Base-by-base conservation (phyloP, 2,113 vertebrate genomes). In the Hyperoodon ampullatus region DNA sequence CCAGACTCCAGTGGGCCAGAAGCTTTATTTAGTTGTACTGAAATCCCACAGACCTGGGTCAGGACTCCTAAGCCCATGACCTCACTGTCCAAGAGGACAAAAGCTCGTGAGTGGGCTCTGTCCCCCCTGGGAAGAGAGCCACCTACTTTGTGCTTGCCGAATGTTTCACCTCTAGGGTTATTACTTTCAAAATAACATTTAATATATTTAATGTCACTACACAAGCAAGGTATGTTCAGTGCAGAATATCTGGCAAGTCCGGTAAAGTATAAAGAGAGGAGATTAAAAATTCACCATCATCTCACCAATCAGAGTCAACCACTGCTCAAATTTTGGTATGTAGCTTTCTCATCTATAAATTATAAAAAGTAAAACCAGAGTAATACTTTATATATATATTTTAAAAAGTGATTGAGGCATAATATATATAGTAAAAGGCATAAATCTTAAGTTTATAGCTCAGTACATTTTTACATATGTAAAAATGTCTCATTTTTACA, bases 11-110 rank as follows among this genome's bases (percentile, higher is more conserved):
- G 18, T 0, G 47, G n/a, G 88, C 94, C 96, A 96, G 88, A 89
- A 92, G 74, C 96, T 97, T 97, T 96, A 97, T 98, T 98, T 97
- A 97, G 96, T 80, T 23, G 58, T 5, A 15, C 80, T 39, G 65
- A 97, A 97, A 71, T 88, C 88, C 95, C 58, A 28, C 26, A 94
- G 96, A 53, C 82, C 94, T 94, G 82, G 93, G 39, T 42, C 82
- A 42, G 74, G 24, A n/a, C 83, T 93, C 80, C 78, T 70, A 55
- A 71, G 42, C 72, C 60, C 8, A 8, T 72, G 96, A 95, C 87
- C 82, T 95, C 74, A 83, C 83, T 23, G 0, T n/a, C 28, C 26
- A 91, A 90, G 82, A 75, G 97, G 94, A 93, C 97, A 92, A 87
- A 95, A 88, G 60, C 96, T 92, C 65, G 23, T 92, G 96, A 96